Evolutionary conservation across 2,888 invertebrate species (phyloP).

Genomic region (Arrhopalites spinosus): DNA sequence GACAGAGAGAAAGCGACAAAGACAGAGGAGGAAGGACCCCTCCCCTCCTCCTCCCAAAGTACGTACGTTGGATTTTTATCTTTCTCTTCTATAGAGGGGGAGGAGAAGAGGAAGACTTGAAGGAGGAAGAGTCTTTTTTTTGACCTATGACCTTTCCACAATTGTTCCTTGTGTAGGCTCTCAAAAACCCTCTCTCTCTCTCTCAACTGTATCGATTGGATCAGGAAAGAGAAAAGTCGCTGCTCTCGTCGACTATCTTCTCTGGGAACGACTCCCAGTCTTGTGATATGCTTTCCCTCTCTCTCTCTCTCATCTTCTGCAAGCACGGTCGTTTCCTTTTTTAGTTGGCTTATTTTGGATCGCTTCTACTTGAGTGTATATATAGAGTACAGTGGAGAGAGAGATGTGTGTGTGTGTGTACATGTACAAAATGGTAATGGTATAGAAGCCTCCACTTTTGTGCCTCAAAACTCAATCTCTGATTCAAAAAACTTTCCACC

Average conservation of each 20-base stretch:
- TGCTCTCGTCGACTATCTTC: background rate
- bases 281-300: background rate
- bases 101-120: background rate
- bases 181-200: constrained; percentile 20
- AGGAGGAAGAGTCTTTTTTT: background rate
- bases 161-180: constrained; percentile 8
- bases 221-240: constrained; percentile 2
- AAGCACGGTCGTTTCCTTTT: too few relatives aligned
- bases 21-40: background rate
- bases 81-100: background rate
- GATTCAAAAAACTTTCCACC: constrained; percentile 32
- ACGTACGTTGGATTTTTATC: background rate
- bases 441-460: constrained; percentile 18
- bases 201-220: constrained; percentile 20
- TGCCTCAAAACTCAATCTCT: constrained; percentile 33
- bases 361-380: too few relatives aligned
- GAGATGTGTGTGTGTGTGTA: too few relatives aligned
- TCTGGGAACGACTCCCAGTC: constrained; percentile 6
- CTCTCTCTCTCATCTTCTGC: constrained; percentile 16
- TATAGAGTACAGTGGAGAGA: too few relatives aligned
- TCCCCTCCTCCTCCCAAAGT: background rate
- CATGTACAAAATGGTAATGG: too few relatives aligned
- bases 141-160: constrained; percentile 31
- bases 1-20: background rate
- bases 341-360: too few relatives aligned